Conservation (phyloP, 2,797 vertebrate genomes). For the Bradypodion ventrale region DNA sequence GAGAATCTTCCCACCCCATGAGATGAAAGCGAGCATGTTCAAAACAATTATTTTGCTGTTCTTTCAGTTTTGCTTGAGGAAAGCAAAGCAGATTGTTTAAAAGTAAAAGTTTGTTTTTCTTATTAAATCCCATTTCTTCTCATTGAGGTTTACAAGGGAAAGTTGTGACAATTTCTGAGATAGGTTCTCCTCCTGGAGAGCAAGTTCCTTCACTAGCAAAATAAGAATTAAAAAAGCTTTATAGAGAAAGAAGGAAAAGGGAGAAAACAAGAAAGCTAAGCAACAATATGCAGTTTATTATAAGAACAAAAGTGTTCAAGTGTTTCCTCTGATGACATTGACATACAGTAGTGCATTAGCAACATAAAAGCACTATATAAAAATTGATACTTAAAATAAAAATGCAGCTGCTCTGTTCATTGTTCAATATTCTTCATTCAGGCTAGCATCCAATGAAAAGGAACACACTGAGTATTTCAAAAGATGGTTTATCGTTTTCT, state of each 20-base stretch:
- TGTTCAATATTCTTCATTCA: constrained; percentile 65
- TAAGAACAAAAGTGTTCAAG: constrained; percentile 60
- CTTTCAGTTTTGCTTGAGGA: neutral
- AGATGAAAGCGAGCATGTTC: neutral
- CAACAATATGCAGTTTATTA: constrained; percentile 16
- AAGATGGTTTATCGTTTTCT: constrained; percentile 50
- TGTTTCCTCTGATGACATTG: constrained; percentile 62
- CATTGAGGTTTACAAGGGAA: constrained; percentile 14
- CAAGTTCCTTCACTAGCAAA: constrained; percentile 9
- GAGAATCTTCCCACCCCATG: neutral
- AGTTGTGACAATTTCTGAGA: constrained; percentile 17
- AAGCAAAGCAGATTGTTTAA: neutral
- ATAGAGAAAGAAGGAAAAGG: constrained; percentile 21
- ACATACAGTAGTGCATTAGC: constrained; percentile 60
- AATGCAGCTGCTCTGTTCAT: constrained; percentile 70
- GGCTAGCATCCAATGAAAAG: constrained; percentile 69
- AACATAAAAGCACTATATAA: constrained; percentile 50
- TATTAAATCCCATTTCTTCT: neutral
- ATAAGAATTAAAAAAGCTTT: constrained; percentile 54
- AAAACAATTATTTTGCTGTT: neutral
- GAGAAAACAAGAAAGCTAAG: neutral
- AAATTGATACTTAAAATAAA: constrained; percentile 73
- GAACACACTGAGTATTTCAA: constrained; percentile 54
- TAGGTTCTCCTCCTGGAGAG: constrained; percentile 5
- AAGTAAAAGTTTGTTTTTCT: constrained; percentile 25